Conservation (phyloP, 2,797 vertebrate genomes). For the Jordanella pulchra region DNA sequence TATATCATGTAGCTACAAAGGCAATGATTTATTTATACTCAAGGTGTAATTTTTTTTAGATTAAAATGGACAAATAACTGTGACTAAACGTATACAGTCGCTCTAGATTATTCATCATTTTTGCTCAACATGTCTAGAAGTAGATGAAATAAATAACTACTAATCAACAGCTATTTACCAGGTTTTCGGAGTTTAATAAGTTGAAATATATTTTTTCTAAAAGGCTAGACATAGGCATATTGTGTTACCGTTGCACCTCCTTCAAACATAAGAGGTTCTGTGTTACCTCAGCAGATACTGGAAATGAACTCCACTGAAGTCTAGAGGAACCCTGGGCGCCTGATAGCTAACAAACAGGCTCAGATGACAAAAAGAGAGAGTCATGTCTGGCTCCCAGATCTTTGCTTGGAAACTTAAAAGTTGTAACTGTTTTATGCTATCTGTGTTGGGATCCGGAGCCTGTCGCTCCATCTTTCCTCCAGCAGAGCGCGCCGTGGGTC, state of each 20-base stretch:
- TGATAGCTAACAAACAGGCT: conserved; percentile 63
- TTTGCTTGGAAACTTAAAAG: conserved; percentile 70
- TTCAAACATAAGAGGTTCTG: conserved; percentile 60
- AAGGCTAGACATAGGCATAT: conserved; percentile 37
- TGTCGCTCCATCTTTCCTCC: no score
- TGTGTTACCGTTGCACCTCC: conserved; percentile 57
- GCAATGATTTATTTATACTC: no score
- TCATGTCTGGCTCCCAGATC: conserved; percentile 67
- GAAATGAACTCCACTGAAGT: conserved; percentile 69
- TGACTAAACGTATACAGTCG: no score
- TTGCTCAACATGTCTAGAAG: background rate
- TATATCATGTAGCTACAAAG: background rate
- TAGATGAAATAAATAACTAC: background rate
- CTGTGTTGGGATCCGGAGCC: no score
- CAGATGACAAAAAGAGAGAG: conserved; percentile 67
- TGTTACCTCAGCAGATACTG: conserved; percentile 69
- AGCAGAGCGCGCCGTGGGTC: no score
- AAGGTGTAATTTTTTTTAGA: no score
- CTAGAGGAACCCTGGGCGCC: conserved; percentile 60
- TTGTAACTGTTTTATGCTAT: conserved; percentile 60
- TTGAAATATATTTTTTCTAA: conserved; percentile 13
- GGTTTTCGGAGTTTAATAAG: conserved; percentile 25
- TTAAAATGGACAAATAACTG: background rate
- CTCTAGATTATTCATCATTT: background rate
- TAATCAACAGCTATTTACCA: conserved; percentile 10